A percentile compares a stretch with the other conserved stretches of the same genome.
These are phyloP conservation scores for Teleiodes luculella DNA, from an alignment of 2,888 invertebrate species.

Conservation along the genomic window DNA sequence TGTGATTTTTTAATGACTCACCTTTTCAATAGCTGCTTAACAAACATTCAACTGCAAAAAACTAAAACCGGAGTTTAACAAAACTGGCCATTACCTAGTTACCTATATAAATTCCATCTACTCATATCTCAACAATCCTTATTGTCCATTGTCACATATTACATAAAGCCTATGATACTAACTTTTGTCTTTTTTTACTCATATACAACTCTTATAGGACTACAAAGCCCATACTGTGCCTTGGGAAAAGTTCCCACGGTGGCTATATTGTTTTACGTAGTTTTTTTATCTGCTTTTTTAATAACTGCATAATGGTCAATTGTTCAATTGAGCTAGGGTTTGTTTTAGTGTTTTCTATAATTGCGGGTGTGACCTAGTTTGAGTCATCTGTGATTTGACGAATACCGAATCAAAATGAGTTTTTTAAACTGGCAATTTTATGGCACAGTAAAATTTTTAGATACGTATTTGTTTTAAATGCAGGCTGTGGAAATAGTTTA, in stretches of 20 bases:
- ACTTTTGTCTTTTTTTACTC: slow-evolving; percentile 36
- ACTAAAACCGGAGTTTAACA: not conserved
- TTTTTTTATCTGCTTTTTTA: slow-evolving; percentile 61
- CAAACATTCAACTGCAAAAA: not conserved
- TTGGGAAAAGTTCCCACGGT: slow-evolving; percentile 65
- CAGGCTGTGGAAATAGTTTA: too few relatives aligned
- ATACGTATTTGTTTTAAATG: too few relatives aligned
- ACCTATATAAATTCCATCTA: slow-evolving; percentile 18
- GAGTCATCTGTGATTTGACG: too few relatives aligned
- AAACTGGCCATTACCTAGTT: slow-evolving; percentile 2
- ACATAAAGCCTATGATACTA: slow-evolving; percentile 17
- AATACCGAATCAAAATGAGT: too few relatives aligned
- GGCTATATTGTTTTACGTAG: slow-evolving; percentile 50
- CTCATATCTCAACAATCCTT: slow-evolving; percentile 38
- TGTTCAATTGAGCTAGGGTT: slow-evolving; percentile 63
- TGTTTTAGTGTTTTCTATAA: slow-evolving; percentile 21
- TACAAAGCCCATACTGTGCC: slow-evolving; percentile 22
- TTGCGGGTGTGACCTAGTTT: slow-evolving; percentile 24
- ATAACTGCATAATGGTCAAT: slow-evolving; percentile 71
- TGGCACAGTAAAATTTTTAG: too few relatives aligned
- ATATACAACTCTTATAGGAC: not conserved
- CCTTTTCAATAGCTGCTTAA: not conserved
- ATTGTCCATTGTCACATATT: slow-evolving; percentile 45
- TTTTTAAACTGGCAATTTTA: not conserved
- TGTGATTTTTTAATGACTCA: too few relatives aligned